phyloP scores from a whole-genome alignment of 2,113 vertebrate species.

The Platanista minor region DNA sequence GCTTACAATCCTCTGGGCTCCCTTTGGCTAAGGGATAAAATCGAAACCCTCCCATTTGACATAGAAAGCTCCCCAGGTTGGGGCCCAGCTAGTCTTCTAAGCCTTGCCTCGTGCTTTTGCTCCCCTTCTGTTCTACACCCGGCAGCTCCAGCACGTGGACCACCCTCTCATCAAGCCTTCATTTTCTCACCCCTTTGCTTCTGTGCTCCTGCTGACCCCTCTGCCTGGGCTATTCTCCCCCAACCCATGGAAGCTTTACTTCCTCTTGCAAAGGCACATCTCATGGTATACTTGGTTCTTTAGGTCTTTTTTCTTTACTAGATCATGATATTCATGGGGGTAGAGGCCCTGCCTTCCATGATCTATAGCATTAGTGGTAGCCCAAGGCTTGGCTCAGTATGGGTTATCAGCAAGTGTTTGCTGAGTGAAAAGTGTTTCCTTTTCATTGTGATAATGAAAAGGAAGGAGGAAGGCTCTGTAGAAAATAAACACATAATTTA shows the following conservation, averaged over 20 bases:
- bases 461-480: background rate
- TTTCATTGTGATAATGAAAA: background rate
- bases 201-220: background rate
- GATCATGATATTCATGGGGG: background rate
- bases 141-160: fast-evolving
- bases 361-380: background rate
- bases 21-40: background rate
- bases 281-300: background rate
- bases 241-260: background rate
- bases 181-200: too few relatives aligned
- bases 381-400: background rate
- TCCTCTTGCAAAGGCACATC: background rate
- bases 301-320: background rate
- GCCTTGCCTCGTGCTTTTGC: fast-evolving
- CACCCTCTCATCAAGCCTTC: background rate
- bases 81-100: background rate
- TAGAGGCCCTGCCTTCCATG: background rate
- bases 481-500: background rate
- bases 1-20: background rate
- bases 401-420: background rate
- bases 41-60: background rate
- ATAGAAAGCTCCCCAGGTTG: background rate
- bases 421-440: too few relatives aligned
- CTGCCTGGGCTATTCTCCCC: background rate
- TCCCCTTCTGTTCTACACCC: fast-evolving